Conservation (phyloP, 2,113 vertebrate genomes). For the Peromyscus polionotus region DNA sequence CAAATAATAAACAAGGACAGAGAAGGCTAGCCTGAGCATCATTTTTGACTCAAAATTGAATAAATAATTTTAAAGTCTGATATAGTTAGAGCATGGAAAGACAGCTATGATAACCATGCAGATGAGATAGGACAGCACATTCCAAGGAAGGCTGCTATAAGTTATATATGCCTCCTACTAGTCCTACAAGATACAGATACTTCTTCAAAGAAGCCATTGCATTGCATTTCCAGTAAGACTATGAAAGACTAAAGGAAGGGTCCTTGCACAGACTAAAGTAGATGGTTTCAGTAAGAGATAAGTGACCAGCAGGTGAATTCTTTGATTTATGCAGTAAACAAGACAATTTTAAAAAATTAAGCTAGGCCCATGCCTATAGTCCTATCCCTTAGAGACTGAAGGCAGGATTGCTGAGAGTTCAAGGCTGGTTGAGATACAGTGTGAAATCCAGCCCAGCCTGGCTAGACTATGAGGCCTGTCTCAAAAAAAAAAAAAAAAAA, state of each 20-base stretch:
- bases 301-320: conserved; percentile 17
- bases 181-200: not conserved
- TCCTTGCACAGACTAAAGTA: not conserved
- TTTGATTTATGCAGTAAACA: conserved; percentile 26
- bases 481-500: not conserved
- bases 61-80: conserved; percentile 39
- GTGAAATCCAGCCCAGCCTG: not conserved
- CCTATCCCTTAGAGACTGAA: not conserved
- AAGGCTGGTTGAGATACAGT: not conserved
- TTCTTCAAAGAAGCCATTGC: conserved; percentile 2
- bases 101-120: not conserved
- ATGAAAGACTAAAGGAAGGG: conserved; percentile 17
- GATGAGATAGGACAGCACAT: conserved; percentile 3
- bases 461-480: not conserved
- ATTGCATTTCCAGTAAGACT: conserved; percentile 40
- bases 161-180: not conserved
- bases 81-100: not conserved
- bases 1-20: not conserved
- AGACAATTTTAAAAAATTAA: conserved; percentile 12
- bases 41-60: conserved; percentile 44
- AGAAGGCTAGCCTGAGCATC: not conserved
- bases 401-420: not conserved
- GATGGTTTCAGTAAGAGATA: not conserved
- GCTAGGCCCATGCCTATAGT: not conserved
- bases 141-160: not conserved